A percentile compares a stretch with the other conserved stretches of the same genome.
These are phyloP conservation scores for Agonopterix subpropinquella DNA, from an alignment of 2,888 invertebrate species.

Conservation along the genomic window DNA sequence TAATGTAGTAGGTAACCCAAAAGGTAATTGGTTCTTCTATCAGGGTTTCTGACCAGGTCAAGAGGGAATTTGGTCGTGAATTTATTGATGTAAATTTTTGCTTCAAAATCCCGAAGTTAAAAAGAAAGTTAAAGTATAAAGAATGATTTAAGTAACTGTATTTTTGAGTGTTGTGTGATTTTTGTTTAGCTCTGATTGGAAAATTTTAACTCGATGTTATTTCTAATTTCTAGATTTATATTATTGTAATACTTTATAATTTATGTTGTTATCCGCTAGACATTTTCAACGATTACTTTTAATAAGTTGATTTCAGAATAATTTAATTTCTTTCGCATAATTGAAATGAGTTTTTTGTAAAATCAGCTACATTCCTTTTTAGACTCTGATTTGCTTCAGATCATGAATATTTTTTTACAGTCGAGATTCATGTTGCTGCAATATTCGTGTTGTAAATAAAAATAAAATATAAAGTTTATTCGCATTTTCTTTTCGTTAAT, in stretches of 20 bases:
- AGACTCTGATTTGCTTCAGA: conserved; percentile 35
- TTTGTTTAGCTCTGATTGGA: conserved; percentile 22
- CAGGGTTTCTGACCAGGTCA: too few species aligned
- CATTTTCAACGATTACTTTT: conserved; percentile 1
- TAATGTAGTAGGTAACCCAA: too few species aligned
- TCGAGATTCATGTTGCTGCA: conserved; percentile 49
- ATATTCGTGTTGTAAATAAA: conserved; percentile 65
- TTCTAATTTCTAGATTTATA: conserved; percentile 17
- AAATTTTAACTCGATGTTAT: conserved; percentile 40
- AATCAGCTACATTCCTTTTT: conserved; percentile 40
- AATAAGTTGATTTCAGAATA: not conserved
- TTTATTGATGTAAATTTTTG: not conserved
- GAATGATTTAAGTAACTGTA: not conserved
- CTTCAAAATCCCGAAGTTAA: not conserved
- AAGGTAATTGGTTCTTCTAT: too few species aligned
- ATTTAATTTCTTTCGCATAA: too few species aligned
- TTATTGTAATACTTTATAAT: conserved; percentile 9
- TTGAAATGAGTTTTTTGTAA: too few species aligned
- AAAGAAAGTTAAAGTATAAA: not conserved
- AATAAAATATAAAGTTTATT: conserved; percentile 29
- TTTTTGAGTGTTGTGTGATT: conserved; percentile 17
- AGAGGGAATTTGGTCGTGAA: too few species aligned
- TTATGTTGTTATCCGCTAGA: conserved; percentile 14
- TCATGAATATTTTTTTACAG: conserved; percentile 57
- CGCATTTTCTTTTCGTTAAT: conserved; percentile 13